Percentiles rank a stretch among this genome's conserved stretches.
Conservation (phyloP, 2,113 vertebrate genomes). For the Mystacornis crossleyi region DNA sequence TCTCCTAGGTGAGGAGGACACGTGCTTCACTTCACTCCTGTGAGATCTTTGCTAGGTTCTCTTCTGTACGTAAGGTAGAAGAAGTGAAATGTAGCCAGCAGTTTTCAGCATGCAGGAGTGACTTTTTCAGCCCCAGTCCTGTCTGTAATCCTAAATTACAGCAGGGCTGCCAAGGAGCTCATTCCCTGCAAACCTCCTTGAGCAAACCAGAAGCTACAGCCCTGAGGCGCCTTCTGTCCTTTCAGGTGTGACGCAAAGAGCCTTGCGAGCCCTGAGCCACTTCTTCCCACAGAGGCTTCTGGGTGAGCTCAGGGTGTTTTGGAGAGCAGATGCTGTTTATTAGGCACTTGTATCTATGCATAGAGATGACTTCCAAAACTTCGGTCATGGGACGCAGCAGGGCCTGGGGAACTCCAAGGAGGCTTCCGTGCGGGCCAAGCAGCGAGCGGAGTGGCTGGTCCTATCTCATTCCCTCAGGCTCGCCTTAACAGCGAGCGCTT, state of each 20-base stretch:
- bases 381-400: neutral
- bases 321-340: neutral
- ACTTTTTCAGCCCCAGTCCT: neutral
- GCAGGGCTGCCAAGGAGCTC: neutral
- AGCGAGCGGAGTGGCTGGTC: rapidly evolving
- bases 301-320: neutral
- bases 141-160: neutral
- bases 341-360: neutral
- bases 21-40: rapidly evolving
- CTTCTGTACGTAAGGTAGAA: rapidly evolving
- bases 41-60: neutral
- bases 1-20: neutral
- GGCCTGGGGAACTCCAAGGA: neutral
- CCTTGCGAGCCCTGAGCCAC: rapidly evolving
- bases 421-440: neutral
- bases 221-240: neutral
- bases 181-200: rapidly evolving
- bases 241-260: neutral
- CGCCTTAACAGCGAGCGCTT: neutral
- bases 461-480: neutral
- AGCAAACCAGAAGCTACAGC: neutral
- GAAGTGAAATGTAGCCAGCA: neutral
- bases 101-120: neutral
- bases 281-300: rapidly evolving
- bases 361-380: neutral